Percentiles rank a stretch among this genome's conserved stretches.
Conservation (phyloP, 2,797 vertebrate genomes). For the Apodemus agrarius region DNA sequence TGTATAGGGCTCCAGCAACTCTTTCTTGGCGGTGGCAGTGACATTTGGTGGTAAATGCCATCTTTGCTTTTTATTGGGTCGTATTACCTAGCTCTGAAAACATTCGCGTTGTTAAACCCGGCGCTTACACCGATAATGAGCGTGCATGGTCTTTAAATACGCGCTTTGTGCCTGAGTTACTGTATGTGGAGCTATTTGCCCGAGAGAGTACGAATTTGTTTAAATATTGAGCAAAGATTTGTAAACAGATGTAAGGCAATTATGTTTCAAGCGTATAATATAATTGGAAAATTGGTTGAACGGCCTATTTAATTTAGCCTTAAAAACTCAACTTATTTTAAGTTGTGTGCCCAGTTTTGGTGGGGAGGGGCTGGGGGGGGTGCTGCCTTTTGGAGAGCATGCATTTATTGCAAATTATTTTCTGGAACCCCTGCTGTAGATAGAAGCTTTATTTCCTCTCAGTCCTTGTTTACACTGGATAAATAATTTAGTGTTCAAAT, state of each 20-base stretch:
- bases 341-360: conserved; percentile 51
- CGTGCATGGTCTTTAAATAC: conserved; percentile 63
- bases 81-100: conserved; percentile 79
- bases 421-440: conserved; percentile 59
- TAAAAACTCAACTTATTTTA: conserved; percentile 73
- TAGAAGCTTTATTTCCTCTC: conserved; percentile 69
- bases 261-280: conserved; percentile 77
- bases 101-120: conserved; percentile 66
- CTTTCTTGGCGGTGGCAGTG: conserved; percentile 62
- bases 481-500: conserved; percentile 82
- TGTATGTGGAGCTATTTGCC: conserved; percentile 79
- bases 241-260: conserved; percentile 74
- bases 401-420: conserved; percentile 73
- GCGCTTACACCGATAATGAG: conserved; percentile 67
- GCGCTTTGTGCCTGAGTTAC: conserved; percentile 55
- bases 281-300: conserved; percentile 83
- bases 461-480: conserved; percentile 79
- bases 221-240: conserved; percentile 80
- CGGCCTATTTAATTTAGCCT: conserved; percentile 78
- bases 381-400: conserved; percentile 43
- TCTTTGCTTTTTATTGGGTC: conserved; percentile 72
- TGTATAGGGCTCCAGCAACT: conserved; percentile 57
- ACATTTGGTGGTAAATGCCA: conserved; percentile 79
- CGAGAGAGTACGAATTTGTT: conserved; percentile 75
- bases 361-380: neutral